Evolutionary conservation across 2,113 vertebrate species (phyloP), one percentile per base, ranked within the genome.

Genomic region (Corvus moneduloides): DNA sequence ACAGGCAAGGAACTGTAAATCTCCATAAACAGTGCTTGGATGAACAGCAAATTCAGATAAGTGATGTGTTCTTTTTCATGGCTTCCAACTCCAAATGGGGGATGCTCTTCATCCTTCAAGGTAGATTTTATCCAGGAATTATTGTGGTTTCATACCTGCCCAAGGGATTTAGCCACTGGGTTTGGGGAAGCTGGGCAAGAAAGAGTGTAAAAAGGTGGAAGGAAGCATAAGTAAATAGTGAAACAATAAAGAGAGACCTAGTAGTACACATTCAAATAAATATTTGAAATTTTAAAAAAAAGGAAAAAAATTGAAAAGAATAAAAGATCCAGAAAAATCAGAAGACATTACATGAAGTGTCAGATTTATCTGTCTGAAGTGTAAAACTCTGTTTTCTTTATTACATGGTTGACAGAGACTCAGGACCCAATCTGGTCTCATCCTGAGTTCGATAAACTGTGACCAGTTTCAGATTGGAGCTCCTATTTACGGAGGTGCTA

Each of bases 1-100:
- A 30, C 71, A 64, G 84, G 72, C 58, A 86, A 93, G 80, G 71
- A 76, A 82, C 67, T 90, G 89, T 95, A 97, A 95, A 97, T 97
- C 94, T 96, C 86, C 94, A 97, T 96, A 97, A 97, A 96, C 71
- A 94, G 85, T 93, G 83, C 92, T 94, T 94, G 93, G 93, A 89
- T 94, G 94, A 95, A 97, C 87, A 93, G 91, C 64, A 95, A 94
- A 97, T 97, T 94, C 97, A 94, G 85, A 94, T 94, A 95, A 97
- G 89, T 84, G 77, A 92, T 95, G 84, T 92, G 75, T 94, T 96
- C 89, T 94, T 95, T 94, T 93, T 64, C 89, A 94, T 88, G 88
- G 84, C 79, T 96, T 89, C 69, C 52, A 84, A 67, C 93, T 91
- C 91, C 79, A 96, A 94, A 96, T 16, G n/a, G 46, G 24, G 48